A percentile compares a stretch with the other conserved stretches of the same genome.
These are phyloP conservation scores for Zygaena filipendulae DNA, from an alignment of 2,888 invertebrate species.

Conservation along the genomic window DNA sequence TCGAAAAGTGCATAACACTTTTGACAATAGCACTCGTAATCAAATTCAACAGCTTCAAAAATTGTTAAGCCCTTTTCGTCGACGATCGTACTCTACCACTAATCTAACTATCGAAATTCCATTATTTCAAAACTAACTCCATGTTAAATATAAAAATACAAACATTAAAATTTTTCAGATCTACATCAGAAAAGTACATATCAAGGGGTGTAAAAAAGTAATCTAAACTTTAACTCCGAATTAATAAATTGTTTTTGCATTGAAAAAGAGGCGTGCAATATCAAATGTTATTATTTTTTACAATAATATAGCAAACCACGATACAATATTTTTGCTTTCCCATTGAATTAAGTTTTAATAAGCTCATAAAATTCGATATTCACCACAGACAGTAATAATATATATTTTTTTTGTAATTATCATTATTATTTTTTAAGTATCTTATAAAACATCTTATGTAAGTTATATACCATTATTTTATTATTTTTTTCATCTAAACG, in stretches of 20 bases:
- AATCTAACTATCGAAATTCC: too few relatives aligned
- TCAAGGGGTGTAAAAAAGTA: too few relatives aligned
- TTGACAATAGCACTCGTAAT: too few relatives aligned
- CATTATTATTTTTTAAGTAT: conserved; percentile 36
- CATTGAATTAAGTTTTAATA: conserved; percentile 60
- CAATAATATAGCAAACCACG: conserved; percentile 30
- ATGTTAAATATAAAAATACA: conserved; percentile 19
- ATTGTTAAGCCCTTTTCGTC: too few relatives aligned
- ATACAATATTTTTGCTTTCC: conserved; percentile 32
- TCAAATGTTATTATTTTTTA: conserved; percentile 20
- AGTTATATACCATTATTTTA: too few relatives aligned
- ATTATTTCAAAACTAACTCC: background rate
- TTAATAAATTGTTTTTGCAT: conserved; percentile 8
- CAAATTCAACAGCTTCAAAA: too few relatives aligned
- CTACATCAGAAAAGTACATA: background rate
- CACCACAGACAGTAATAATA: conserved; percentile 64
- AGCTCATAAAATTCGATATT: conserved; percentile 67
- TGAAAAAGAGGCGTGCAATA: conserved; percentile 36
- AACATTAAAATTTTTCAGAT: conserved; percentile 8
- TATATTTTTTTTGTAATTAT: conserved; percentile 41
- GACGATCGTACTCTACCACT: conserved; percentile 13
- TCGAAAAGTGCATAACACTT: too few relatives aligned
- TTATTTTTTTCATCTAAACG: conserved; percentile 32
- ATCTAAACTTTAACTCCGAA: too few relatives aligned
- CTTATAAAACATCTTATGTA: conserved; percentile 50